A percentile compares a stretch with the other conserved stretches of the same genome.
Evolutionary conservation across 2,113 vertebrate species (phyloP).

Genomic region (Prionailurus bengalensis): DNA sequence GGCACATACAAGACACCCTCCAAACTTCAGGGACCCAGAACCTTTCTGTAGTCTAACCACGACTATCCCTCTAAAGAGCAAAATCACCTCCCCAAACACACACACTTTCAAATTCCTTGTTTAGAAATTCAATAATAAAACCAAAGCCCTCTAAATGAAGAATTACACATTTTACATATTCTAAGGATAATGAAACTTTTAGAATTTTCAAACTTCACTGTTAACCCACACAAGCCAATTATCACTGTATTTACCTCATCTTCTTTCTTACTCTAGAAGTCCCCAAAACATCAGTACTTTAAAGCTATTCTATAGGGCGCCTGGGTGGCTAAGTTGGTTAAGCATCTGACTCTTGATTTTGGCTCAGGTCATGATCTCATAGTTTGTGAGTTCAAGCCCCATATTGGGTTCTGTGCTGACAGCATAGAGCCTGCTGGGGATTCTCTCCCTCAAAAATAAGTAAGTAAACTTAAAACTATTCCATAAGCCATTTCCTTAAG

Average conservation of each 20-base stretch:
- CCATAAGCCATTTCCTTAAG: slow-evolving; percentile 25
- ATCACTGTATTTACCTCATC: background rate
- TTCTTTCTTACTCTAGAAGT: slow-evolving; percentile 16
- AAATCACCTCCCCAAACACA: background rate
- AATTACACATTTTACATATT: slow-evolving; percentile 51
- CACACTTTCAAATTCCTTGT: background rate
- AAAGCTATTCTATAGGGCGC: background rate
- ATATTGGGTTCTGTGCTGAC: too few relatives aligned
- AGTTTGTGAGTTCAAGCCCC: too few relatives aligned
- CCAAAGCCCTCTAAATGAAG: slow-evolving; percentile 32
- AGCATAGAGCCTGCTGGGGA: too few relatives aligned
- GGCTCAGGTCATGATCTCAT: too few relatives aligned
- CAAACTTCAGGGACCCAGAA: background rate
- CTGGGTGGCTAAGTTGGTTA: too few relatives aligned
- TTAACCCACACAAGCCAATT: slow-evolving; percentile 56
- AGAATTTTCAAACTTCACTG: background rate
- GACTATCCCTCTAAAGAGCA: slow-evolving; percentile 39
- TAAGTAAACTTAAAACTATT: slow-evolving; percentile 21
- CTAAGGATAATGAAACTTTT: slow-evolving; percentile 27
- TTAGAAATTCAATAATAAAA: slow-evolving; percentile 62
- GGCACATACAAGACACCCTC: slow-evolving; percentile 38
- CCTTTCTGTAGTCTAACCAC: slow-evolving; percentile 33
- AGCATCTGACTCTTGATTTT: too few relatives aligned
- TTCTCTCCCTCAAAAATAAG: too few relatives aligned
- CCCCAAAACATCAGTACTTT: slow-evolving; percentile 19